These are phyloP conservation scores for Embidobia sp. DNA, from an alignment of 2,888 invertebrate genomes.

Conservation along the genomic window DNA sequence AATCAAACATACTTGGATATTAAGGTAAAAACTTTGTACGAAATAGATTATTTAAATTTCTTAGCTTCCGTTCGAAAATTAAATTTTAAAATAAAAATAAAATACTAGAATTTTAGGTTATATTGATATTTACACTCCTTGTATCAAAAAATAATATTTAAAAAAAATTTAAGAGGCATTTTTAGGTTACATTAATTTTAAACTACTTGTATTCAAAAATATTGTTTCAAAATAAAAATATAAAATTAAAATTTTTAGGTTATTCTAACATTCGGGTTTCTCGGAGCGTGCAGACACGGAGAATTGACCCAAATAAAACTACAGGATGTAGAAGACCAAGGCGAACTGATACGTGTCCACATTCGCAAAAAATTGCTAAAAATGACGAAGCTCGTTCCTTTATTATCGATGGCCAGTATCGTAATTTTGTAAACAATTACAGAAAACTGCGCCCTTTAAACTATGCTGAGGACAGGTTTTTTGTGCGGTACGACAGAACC, in stretches of 20 bases:
- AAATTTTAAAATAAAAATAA: too few relatives aligned
- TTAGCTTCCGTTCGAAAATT: too few relatives aligned
- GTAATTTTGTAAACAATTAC: background rate
- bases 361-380: constrained; percentile 1
- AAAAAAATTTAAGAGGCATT: too few relatives aligned
- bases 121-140: too few relatives aligned
- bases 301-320: constrained; percentile 1
- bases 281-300: constrained; percentile 18
- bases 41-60: too few relatives aligned
- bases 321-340: background rate
- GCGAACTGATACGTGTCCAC: constrained; percentile 1
- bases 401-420: background rate
- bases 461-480: background rate
- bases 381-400: background rate
- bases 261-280: constrained; percentile 2
- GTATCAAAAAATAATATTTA: too few relatives aligned
- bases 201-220: too few relatives aligned
- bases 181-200: too few relatives aligned
- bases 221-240: too few relatives aligned
- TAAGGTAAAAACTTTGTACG: too few relatives aligned
- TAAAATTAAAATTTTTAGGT: too few relatives aligned
- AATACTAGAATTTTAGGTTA: too few relatives aligned
- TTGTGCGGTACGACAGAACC: constrained; percentile 3
- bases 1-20: constrained; percentile 40
- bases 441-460: background rate